Evolutionary conservation across 92 coral and sea anemone genomes (phyloP).

Genomic region (Epizoanthus stellaris): DNA sequence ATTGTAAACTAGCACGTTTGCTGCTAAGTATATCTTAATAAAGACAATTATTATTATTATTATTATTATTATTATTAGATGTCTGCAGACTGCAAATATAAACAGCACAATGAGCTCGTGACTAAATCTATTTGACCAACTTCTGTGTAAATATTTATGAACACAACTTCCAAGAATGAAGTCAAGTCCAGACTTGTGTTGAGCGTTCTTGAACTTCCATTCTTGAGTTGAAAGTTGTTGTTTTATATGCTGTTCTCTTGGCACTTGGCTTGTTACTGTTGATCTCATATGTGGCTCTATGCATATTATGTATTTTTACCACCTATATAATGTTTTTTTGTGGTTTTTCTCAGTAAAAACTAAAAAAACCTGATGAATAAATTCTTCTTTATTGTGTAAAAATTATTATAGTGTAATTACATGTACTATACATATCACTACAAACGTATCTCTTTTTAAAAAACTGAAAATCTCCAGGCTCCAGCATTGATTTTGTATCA

Average conservation of each 20-base stretch:
- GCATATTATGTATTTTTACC: constrained; percentile 5
- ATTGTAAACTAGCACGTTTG: too few species aligned
- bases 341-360: constrained; percentile 1
- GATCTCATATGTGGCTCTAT: neutral
- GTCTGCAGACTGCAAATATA: too few species aligned
- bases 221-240: neutral
- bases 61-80: too few species aligned
- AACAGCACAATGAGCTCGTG: neutral
- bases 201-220: constrained; percentile 11
- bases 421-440: neutral
- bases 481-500: neutral
- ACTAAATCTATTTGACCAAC: neutral
- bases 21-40: too few species aligned
- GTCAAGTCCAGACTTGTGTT: neutral
- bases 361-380: neutral
- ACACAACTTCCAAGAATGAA: constrained; percentile 13
- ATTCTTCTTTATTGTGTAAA: neutral
- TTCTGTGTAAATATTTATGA: constrained; percentile 21
- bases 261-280: neutral
- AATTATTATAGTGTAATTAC: neutral
- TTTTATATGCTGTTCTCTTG: constrained; percentile 6
- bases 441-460: neutral
- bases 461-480: neutral
- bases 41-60: too few species aligned
- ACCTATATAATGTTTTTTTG: too few species aligned